A percentile compares a stretch with the other conserved stretches of the same genome.
Evolutionary conservation across 2,888 invertebrate genomes (phyloP).

Genomic region (Spatulosminthurus flaviceps): DNA sequence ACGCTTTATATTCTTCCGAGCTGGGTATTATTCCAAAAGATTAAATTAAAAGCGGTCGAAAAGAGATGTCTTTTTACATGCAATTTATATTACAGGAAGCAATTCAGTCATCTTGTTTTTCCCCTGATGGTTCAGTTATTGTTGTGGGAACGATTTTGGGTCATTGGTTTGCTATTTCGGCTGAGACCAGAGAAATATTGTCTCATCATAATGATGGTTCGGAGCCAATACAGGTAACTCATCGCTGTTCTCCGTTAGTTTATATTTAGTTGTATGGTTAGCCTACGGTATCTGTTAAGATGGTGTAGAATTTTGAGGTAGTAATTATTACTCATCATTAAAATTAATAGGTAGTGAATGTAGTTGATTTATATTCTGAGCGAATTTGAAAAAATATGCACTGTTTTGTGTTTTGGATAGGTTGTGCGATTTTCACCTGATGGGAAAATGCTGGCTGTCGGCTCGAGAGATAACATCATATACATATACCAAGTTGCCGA

Average conservation of each 20-base stretch:
- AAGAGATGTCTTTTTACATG: not conserved
- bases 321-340: too few relatives aligned
- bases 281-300: not conserved
- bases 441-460: conserved; percentile 82
- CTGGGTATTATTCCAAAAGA: too few relatives aligned
- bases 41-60: not conserved
- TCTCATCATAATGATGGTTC: conserved; percentile 76
- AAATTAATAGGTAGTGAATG: too few relatives aligned
- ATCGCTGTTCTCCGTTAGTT: not conserved
- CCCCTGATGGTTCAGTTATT: conserved; percentile 78
- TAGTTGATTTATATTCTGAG: too few relatives aligned
- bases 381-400: too few relatives aligned
- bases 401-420: conserved; percentile 67
- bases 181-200: conserved; percentile 78
- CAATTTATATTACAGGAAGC: conserved; percentile 73
- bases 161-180: conserved; percentile 84
- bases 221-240: conserved; percentile 69
- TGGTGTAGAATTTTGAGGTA: too few relatives aligned
- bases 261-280: not conserved
- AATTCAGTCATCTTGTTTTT: conserved; percentile 83
- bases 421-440: conserved; percentile 82
- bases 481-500: conserved; percentile 88
- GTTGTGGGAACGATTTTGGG: conserved; percentile 82
- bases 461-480: conserved; percentile 88
- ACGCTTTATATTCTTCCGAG: too few relatives aligned